Percentiles rank a stretch among this genome's conserved stretches.
Conservation (phyloP, 1,140 invertebrate genomes). For the Bathynomus jamesi region DNA sequence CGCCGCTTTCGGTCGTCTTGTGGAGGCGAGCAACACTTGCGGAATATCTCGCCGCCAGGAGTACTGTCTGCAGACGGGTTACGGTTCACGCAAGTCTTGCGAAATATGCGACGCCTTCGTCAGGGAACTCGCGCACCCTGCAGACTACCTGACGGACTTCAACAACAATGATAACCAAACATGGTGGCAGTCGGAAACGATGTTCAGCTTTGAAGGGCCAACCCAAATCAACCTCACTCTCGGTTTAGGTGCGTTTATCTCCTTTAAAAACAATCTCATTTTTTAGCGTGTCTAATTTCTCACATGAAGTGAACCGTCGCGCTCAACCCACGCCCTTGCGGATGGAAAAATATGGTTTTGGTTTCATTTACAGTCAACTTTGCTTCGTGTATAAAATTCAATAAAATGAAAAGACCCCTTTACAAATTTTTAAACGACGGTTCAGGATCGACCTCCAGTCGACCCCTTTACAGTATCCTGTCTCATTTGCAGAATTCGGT, state of each 20-base stretch:
- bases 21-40: constrained; percentile 93
- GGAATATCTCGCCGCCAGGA: constrained; percentile 64
- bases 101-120: constrained; percentile 50
- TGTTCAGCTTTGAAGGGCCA: constrained; percentile 81
- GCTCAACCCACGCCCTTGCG: too few species aligned
- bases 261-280: too few species aligned
- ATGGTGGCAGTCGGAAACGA: constrained; percentile 98
- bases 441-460: too few species aligned
- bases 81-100: constrained; percentile 22
- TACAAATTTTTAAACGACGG: too few species aligned
- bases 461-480: too few species aligned
- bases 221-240: constrained; percentile 87
- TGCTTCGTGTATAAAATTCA: too few species aligned
- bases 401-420: too few species aligned
- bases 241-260: constrained; percentile 62
- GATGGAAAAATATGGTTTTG: too few species aligned
- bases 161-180: constrained; percentile 82
- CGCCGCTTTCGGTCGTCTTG: constrained; percentile 75
- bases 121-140: constrained; percentile 56
- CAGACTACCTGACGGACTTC: constrained; percentile 80
- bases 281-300: too few species aligned
- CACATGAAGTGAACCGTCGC: too few species aligned
- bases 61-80: constrained; percentile 83
- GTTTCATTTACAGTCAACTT: too few species aligned
- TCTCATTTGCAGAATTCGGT: too few species aligned